A percentile compares a stretch with the other conserved stretches of the same genome.
phyloP scores from a whole-genome alignment of 2,888 invertebrate species.

The Drosophila subquinaria region DNA sequence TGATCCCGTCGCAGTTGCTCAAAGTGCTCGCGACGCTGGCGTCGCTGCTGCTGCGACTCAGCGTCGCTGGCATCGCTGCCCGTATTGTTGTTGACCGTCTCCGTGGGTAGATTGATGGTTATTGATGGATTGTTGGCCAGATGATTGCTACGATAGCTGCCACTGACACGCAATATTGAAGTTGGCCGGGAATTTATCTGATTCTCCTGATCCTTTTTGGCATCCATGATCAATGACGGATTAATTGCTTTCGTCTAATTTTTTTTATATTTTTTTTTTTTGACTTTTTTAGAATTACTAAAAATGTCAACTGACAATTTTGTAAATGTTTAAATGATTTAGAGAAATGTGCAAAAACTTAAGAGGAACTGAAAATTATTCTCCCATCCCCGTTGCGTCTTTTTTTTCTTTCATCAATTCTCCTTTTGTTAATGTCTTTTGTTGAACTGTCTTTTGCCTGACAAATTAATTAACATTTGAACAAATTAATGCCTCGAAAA shows the following conservation, averaged over 20 bases:
- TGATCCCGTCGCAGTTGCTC: constrained; percentile 60
- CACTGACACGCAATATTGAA: constrained; percentile 45
- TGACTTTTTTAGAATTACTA: constrained; percentile 6
- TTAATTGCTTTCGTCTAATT: not conserved
- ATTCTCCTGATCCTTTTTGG: constrained; percentile 14
- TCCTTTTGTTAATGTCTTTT: constrained; percentile 6
- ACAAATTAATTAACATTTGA: constrained; percentile 76
- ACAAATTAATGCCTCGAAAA: constrained; percentile 63
- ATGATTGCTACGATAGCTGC: constrained; percentile 34
- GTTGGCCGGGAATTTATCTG: not conserved
- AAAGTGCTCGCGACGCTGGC: constrained; percentile 44
- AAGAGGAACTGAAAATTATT: not conserved
- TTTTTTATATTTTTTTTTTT: not conserved
- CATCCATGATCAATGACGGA: constrained; percentile 14
- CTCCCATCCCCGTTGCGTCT: not conserved
- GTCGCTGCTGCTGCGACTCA: constrained; percentile 34
- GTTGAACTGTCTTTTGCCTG: constrained; percentile 58
- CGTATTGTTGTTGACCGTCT: not conserved
- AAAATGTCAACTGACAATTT: constrained; percentile 46
- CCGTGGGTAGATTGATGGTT: constrained; percentile 42
- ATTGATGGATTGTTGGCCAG: constrained; percentile 41
- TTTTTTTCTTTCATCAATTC: not conserved
- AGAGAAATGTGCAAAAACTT: not conserved
- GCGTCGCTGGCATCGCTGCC: constrained; percentile 37
- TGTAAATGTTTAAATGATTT: constrained; percentile 32